Conservation (phyloP, 2,113 vertebrate species). For the Bagarius yarrelli region DNA sequence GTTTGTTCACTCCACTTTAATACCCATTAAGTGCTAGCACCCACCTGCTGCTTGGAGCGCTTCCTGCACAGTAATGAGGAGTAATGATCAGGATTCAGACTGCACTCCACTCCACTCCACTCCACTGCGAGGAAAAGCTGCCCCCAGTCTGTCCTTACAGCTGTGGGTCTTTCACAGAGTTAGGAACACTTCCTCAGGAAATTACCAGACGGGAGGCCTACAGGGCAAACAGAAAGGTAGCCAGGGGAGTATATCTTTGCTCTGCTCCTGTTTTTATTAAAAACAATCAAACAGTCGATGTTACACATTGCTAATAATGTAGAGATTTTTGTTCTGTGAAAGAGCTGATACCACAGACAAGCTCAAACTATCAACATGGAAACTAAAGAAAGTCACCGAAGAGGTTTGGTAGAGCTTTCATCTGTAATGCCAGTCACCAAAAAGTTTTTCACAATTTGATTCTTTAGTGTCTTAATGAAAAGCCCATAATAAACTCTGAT, state of each 20-base stretch:
- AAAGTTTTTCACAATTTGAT: no score
- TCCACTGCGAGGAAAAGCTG: constrained; percentile 50
- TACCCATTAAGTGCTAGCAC: constrained; percentile 24
- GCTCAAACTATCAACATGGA: neutral
- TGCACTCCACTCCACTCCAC: constrained; percentile 21
- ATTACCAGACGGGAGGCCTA: constrained; percentile 69
- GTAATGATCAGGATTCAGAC: constrained; percentile 34
- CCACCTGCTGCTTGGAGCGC: constrained; percentile 32
- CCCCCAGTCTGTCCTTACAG: constrained; percentile 74
- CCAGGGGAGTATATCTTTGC: constrained; percentile 3
- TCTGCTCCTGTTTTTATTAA: neutral
- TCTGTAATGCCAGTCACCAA: constrained; percentile 66
- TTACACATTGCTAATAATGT: constrained; percentile 30
- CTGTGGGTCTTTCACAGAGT: constrained; percentile 65
- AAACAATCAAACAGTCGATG: constrained; percentile 26
- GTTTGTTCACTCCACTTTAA: constrained; percentile 34
- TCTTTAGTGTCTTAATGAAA: no score
- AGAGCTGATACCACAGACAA: constrained; percentile 19
- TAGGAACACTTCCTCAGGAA: constrained; percentile 69
- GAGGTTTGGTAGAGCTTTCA: constrained; percentile 61
- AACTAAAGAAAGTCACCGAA: constrained; percentile 21
- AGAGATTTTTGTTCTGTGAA: constrained; percentile 16
- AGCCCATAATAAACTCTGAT: no score
- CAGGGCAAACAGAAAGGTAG: constrained; percentile 72
- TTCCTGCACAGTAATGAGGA: constrained; percentile 20